A percentile compares a stretch with the other conserved stretches of the same genome.
phyloP scores from a whole-genome alignment of 2,888 invertebrate species.

The Serrognathus titanus region DNA sequence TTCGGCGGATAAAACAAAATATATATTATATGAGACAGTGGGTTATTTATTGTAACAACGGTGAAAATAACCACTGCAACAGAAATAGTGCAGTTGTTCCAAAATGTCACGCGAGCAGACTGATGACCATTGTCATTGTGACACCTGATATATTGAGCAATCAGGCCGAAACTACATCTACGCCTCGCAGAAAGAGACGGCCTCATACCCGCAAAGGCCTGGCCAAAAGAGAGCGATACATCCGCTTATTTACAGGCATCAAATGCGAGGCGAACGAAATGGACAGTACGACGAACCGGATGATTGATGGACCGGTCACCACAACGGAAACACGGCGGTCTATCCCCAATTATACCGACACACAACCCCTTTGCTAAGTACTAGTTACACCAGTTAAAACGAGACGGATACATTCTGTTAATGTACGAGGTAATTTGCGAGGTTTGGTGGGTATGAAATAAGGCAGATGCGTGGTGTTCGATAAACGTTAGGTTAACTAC shows the following conservation, averaged over 20 bases:
- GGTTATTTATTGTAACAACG: constrained; percentile 10
- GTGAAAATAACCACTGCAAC: constrained; percentile 9
- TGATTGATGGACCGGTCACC: constrained; percentile 26
- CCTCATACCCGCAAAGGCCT: neutral
- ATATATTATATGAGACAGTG: neutral
- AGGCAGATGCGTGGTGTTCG: too few species aligned
- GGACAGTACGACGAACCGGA: constrained; percentile 5
- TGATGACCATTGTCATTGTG: constrained; percentile 41
- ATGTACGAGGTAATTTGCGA: too few species aligned
- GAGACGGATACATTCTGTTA: constrained; percentile 4
- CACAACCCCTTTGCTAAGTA: constrained; percentile 17
- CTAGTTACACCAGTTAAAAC: constrained; percentile 14
- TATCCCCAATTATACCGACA: constrained; percentile 14
- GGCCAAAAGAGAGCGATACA: neutral
- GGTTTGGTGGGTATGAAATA: too few species aligned
- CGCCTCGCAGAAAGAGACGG: constrained; percentile 12
- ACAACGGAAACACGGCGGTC: constrained; percentile 19
- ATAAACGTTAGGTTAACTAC: too few species aligned
- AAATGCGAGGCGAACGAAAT: neutral
- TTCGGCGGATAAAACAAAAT: neutral
- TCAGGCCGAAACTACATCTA: constrained; percentile 23
- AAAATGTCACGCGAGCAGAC: constrained; percentile 26
- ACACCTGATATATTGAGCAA: constrained; percentile 41
- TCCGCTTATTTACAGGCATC: neutral
- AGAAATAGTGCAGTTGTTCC: constrained; percentile 14